Evolutionary conservation across 2,888 invertebrate genomes (phyloP).

Genomic region (Troilus luridus): DNA sequence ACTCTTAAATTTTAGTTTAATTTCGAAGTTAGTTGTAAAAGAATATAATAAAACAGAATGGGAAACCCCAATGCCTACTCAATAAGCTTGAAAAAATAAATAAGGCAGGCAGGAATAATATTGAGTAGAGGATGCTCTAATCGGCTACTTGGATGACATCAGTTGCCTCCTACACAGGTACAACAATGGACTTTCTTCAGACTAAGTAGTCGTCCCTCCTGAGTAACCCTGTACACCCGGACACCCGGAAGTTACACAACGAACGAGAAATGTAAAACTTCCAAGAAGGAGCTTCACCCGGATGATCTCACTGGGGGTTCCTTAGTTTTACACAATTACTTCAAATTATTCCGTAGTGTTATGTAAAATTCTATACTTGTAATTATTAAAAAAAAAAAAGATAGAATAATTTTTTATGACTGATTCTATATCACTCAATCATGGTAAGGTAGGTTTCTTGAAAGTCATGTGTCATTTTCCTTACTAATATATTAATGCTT

Average conservation of each 20-base stretch:
- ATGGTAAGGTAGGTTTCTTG: too few species aligned
- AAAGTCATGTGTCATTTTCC: too few species aligned
- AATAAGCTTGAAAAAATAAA: too few species aligned
- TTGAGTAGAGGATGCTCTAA: background rate
- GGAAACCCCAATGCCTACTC: background rate
- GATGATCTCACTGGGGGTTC: background rate
- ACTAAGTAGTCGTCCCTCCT: background rate
- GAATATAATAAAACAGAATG: background rate
- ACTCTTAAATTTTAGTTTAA: background rate
- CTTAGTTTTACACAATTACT: background rate
- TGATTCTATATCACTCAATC: too few species aligned
- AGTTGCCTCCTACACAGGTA: background rate
- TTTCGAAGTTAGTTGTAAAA: background rate
- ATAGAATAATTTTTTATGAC: too few species aligned
- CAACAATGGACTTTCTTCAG: background rate
- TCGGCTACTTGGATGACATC: background rate
- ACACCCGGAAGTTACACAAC: conserved; percentile 22
- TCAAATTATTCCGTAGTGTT: background rate
- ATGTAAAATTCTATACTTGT: background rate
- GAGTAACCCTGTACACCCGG: background rate
- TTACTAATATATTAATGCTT: too few species aligned
- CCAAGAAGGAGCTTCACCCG: background rate
- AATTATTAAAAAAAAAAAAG: too few species aligned
- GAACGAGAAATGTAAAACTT: background rate
- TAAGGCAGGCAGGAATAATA: background rate